Percentiles rank a stretch among this genome's conserved stretches.
phyloP scores from a whole-genome alignment of 2,888 invertebrate genomes.

The Chalcis sispes region DNA sequence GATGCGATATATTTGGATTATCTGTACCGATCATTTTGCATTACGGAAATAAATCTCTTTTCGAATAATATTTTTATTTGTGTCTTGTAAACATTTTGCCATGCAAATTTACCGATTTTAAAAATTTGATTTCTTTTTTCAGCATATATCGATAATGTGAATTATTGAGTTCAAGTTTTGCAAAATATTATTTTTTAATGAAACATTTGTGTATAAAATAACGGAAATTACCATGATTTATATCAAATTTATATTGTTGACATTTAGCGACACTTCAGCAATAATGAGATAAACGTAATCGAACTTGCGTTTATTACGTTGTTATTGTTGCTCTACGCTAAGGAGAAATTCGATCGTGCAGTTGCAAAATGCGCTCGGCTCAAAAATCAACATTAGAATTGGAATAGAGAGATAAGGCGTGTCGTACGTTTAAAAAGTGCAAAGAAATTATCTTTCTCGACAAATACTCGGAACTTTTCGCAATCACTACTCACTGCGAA shows the following conservation, averaged over 20 bases:
- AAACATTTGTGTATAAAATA: neutral
- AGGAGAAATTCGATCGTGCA: too few relatives aligned
- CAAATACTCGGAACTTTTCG: too few relatives aligned
- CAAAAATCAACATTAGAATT: too few relatives aligned
- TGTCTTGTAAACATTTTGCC: too few relatives aligned
- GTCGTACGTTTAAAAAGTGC: too few relatives aligned
- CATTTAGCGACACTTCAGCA: conserved; percentile 22
- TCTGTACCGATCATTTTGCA: neutral
- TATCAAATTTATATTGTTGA: conserved; percentile 33
- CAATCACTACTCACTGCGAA: too few relatives aligned
- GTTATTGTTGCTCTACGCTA: conserved; percentile 30
- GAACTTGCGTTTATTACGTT: conserved; percentile 26
- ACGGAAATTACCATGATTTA: conserved; percentile 23
- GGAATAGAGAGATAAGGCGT: too few relatives aligned
- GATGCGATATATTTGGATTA: neutral
- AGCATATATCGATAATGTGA: neutral
- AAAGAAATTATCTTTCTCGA: too few relatives aligned
- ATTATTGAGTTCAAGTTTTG: conserved; percentile 15
- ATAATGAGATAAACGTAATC: conserved; percentile 34
- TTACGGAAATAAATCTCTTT: too few relatives aligned
- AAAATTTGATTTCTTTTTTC: neutral
- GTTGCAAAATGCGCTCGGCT: too few relatives aligned
- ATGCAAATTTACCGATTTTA: too few relatives aligned
- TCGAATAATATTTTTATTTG: too few relatives aligned
- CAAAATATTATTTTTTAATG: conserved; percentile 15